Percentiles rank a stretch among this genome's conserved stretches.
These are phyloP conservation scores for Apodemus speciosus DNA, from an alignment of 2,113 vertebrate genomes.

Conservation along the genomic window DNA sequence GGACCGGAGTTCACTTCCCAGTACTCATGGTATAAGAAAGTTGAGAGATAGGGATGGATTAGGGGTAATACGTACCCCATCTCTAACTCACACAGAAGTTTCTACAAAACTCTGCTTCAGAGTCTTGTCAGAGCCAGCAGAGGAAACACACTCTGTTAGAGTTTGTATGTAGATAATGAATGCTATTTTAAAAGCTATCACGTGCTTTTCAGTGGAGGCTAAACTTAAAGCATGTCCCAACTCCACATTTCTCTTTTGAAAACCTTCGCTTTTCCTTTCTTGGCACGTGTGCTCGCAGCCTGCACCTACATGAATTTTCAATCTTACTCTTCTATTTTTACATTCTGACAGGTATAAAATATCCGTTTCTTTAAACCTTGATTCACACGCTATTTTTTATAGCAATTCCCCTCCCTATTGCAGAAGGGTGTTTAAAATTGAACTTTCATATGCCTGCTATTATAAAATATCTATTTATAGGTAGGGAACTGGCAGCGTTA, in stretches of 20 bases:
- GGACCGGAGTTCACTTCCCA: background rate
- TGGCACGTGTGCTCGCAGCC: background rate
- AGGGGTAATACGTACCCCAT: background rate
- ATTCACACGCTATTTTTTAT: slow-evolving; percentile 61
- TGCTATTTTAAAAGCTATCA: slow-evolving; percentile 31
- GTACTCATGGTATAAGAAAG: background rate
- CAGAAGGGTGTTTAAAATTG: slow-evolving; percentile 69
- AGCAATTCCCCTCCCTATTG: slow-evolving; percentile 40
- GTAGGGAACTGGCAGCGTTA: slow-evolving; percentile 77
- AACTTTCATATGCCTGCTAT: slow-evolving; percentile 73
- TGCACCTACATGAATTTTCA: slow-evolving; percentile 16
- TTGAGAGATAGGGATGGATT: background rate
- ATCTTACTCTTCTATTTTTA: slow-evolving; percentile 56
- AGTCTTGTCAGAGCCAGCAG: background rate
- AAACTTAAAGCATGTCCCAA: slow-evolving; percentile 22
- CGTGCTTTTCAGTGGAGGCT: slow-evolving; percentile 22
- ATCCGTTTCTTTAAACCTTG: slow-evolving; percentile 55
- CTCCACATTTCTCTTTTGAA: slow-evolving; percentile 1
- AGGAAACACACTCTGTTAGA: background rate
- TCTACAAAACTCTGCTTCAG: background rate
- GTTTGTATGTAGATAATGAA: background rate
- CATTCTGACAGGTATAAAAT: slow-evolving; percentile 2
- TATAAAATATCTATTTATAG: slow-evolving; percentile 80
- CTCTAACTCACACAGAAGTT: background rate
- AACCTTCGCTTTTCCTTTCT: background rate